Conservation (phyloP, 2,888 invertebrate genomes). For the Sesamia inferens region DNA sequence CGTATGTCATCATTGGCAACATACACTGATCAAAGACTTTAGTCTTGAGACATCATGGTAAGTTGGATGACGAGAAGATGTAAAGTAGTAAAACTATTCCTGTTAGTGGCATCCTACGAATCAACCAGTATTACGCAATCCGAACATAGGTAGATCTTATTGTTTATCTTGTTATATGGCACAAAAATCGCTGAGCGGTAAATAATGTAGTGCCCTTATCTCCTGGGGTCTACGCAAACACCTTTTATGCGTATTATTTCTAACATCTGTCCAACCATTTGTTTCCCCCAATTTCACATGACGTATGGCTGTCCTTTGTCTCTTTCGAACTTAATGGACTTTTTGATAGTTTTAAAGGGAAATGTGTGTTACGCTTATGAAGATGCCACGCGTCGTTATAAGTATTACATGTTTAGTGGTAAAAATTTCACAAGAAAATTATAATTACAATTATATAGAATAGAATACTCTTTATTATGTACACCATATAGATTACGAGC, state of each 20-base stretch:
- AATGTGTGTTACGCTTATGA: conserved; percentile 6
- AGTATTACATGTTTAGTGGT: background rate
- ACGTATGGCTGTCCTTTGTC: conserved; percentile 67
- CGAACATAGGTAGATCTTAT: conserved; percentile 25
- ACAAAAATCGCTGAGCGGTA: conserved; percentile 37
- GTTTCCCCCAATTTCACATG: conserved; percentile 75
- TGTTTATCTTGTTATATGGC: conserved; percentile 37
- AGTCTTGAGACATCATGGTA: background rate
- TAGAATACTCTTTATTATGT: no score
- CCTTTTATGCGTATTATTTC: conserved; percentile 73
- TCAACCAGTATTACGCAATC: conserved; percentile 25
- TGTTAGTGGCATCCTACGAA: conserved; percentile 16
- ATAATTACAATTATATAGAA: background rate
- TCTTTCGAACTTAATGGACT: conserved; percentile 35
- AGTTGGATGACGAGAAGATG: background rate
- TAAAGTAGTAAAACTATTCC: background rate
- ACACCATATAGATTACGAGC: no score
- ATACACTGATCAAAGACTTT: no score
- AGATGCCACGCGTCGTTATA: background rate
- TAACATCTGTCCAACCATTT: conserved; percentile 71
- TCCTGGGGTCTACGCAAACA: conserved; percentile 60
- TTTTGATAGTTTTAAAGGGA: conserved; percentile 32
- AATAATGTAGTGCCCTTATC: conserved; percentile 42
- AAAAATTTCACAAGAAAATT: background rate
- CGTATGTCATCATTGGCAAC: no score